Evolutionary conservation across 2,888 invertebrate genomes (phyloP).

Genomic region (Celastrina argiolus): DNA sequence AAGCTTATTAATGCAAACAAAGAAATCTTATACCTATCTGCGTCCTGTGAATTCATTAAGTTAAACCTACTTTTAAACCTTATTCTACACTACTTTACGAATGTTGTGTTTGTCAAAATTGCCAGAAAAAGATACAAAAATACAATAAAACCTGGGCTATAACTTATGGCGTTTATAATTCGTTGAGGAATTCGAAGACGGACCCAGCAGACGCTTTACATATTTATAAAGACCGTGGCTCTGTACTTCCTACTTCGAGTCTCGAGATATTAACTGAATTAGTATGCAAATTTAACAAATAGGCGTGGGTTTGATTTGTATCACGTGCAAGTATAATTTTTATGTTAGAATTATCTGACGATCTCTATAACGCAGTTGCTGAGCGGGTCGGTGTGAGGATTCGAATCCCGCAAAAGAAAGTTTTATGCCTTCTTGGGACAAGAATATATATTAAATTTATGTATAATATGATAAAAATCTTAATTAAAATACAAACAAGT

Average conservation of each 20-base stretch:
- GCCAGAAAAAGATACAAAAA: background rate
- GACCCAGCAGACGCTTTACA: constrained; percentile 1
- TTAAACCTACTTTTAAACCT: too few species aligned
- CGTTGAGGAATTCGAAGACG: background rate
- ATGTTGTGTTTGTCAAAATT: background rate
- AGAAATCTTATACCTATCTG: too few species aligned
- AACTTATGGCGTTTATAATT: background rate
- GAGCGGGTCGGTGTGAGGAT: too few species aligned
- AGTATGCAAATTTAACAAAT: constrained; percentile 1
- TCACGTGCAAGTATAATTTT: background rate
- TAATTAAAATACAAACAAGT: too few species aligned
- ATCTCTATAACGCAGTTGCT: too few species aligned
- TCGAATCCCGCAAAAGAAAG: background rate
- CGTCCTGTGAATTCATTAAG: too few species aligned
- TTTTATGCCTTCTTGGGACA: too few species aligned
- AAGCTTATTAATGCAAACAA: too few species aligned
- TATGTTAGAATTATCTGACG: too few species aligned
- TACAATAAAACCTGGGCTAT: background rate
- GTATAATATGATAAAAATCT: too few species aligned
- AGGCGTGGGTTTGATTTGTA: background rate
- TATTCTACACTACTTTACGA: background rate
- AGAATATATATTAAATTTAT: too few species aligned
- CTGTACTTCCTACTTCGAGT: background rate
- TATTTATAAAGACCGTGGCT: background rate
- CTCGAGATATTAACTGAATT: background rate